phyloP scores from a whole-genome alignment of 2,797 vertebrate species.

The Choloepus didactylus region DNA sequence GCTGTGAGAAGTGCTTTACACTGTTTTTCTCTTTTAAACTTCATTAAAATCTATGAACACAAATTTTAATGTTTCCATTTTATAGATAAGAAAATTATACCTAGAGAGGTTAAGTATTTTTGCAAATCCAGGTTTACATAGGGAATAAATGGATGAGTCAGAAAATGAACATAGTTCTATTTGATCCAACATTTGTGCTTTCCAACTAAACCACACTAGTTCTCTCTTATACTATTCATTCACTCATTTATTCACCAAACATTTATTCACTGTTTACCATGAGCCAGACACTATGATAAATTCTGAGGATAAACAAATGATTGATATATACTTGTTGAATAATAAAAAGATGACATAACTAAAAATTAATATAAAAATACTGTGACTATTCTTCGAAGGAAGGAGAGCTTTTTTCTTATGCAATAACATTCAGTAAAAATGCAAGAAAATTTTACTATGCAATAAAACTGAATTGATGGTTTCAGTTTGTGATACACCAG shows the following conservation, averaged over 20 bases:
- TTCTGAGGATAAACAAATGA: slow-evolving; percentile 24
- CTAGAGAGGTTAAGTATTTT: not conserved
- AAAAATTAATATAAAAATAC: not conserved
- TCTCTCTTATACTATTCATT: not conserved
- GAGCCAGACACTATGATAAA: not conserved
- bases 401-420: not conserved
- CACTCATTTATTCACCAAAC: not conserved
- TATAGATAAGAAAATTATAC: not conserved
- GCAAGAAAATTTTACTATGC: not conserved
- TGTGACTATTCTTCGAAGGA: not conserved
- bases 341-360: not conserved
- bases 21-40: not conserved
- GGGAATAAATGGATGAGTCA: not conserved
- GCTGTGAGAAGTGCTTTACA: not conserved
- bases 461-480: not conserved
- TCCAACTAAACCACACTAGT: not conserved
- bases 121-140: not conserved
- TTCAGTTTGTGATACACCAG: not conserved
- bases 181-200: slow-evolving; percentile 16
- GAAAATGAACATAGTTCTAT: not conserved
- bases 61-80: not conserved
- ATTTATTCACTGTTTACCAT: not conserved
- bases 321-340: not conserved
- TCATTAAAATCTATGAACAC: not conserved
- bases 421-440: not conserved